phyloP scores from a whole-genome alignment of 2,888 invertebrate genomes.

The Dysmachus trigonus region DNA sequence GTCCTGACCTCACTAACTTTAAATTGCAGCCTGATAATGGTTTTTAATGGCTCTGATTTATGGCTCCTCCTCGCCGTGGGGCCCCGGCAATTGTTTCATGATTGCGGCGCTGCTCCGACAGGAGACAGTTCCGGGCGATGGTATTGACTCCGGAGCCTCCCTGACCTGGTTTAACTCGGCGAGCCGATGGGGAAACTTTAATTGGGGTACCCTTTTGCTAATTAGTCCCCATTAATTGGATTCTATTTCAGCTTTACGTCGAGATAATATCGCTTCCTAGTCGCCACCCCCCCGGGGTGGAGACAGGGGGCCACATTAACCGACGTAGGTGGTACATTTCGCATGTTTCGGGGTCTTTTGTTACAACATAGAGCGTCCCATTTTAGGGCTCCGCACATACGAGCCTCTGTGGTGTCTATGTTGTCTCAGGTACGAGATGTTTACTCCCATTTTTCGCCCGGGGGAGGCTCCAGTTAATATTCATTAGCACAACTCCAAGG shows the following conservation, averaged over 20 bases:
- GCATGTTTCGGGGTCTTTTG: neutral
- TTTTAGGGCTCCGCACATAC: neutral
- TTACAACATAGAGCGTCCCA: neutral
- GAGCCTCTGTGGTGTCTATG: neutral
- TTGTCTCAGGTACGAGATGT: neutral
- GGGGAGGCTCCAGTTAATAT: neutral
- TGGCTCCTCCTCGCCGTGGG: neutral
- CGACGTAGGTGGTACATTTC: neutral
- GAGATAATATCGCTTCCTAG: neutral
- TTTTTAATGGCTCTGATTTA: conserved; percentile 20
- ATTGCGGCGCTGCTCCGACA: neutral
- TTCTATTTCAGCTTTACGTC: neutral
- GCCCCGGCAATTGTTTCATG: neutral
- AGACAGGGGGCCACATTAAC: neutral
- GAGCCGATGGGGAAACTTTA: neutral
- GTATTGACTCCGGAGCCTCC: neutral
- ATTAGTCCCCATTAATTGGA: neutral
- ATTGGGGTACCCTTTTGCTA: neutral
- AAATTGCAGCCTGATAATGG: conserved; percentile 16
- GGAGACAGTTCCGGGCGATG: neutral
- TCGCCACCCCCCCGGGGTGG: neutral
- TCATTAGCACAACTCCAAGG: neutral
- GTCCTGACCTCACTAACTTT: conserved; percentile 19
- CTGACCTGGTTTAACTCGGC: conserved; percentile 1
- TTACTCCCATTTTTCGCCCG: neutral